Conservation (phyloP, 53 echinoderm and acorn worm species). For the Crossaster papposus region DNA sequence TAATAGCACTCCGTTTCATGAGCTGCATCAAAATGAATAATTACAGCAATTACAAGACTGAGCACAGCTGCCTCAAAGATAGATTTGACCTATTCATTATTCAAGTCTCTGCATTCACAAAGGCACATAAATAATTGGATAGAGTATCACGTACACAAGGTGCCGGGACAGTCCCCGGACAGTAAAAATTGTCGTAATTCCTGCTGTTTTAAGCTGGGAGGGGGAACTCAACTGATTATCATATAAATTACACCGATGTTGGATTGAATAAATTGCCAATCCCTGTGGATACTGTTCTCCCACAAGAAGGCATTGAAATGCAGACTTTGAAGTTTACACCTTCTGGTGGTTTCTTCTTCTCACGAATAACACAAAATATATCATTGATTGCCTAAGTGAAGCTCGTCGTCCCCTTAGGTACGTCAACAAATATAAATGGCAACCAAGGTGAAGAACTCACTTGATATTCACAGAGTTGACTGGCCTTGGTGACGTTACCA, state of each 20-base stretch:
- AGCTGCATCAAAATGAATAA: not conserved
- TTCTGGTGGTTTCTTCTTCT: no score
- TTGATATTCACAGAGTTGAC: no score
- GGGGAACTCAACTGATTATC: not conserved
- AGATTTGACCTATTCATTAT: not conserved
- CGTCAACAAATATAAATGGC: no score
- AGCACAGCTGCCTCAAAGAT: not conserved
- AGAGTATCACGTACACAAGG: not conserved
- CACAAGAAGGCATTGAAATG: not conserved
- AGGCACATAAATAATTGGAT: not conserved
- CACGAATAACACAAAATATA: no score
- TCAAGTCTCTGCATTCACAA: not conserved
- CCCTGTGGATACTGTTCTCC: not conserved
- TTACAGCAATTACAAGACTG: not conserved
- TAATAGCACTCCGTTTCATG: not conserved
- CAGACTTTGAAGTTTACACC: not conserved
- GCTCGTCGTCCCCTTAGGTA: no score
- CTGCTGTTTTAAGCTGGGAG: not conserved
- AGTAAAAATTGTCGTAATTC: not conserved
- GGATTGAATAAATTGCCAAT: constrained; percentile 21
- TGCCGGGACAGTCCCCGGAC: not conserved
- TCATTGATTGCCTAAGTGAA: no score
- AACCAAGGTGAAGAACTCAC: no score
- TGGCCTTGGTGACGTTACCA: no score
- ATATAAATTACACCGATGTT: constrained; percentile 8